Evolutionary conservation across 1,140 invertebrate genomes (phyloP).

Genomic region (Limonius californicus): DNA sequence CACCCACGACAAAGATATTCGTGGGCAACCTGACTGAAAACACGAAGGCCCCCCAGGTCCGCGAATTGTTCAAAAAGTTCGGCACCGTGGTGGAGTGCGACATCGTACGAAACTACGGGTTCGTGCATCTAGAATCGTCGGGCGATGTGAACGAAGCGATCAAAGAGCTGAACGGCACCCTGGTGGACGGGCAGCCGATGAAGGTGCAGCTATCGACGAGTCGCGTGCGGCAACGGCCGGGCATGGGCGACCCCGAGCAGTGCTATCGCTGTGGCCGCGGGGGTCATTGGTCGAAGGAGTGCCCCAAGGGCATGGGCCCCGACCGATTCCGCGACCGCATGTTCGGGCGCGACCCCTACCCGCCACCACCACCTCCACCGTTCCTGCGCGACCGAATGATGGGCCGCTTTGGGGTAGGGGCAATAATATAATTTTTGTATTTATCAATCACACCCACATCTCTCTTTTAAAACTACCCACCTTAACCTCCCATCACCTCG

Average conservation of each 20-base stretch:
- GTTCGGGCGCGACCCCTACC: constrained; percentile 79
- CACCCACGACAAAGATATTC: constrained; percentile 85
- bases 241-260: constrained; percentile 92
- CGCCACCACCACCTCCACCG: constrained; percentile 77
- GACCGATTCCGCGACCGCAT: constrained; percentile 77
- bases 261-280: constrained; percentile 91
- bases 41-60: constrained; percentile 81
- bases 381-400: constrained; percentile 83
- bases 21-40: constrained; percentile 87
- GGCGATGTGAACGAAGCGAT: constrained; percentile 81
- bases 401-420: constrained; percentile 74
- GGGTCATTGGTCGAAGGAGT: constrained; percentile 94
- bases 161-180: constrained; percentile 79
- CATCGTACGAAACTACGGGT: constrained; percentile 88
- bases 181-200: constrained; percentile 81
- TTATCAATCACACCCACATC: not conserved
- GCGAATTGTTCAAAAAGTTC: constrained; percentile 81
- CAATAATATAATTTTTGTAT: not conserved
- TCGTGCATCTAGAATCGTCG: constrained; percentile 81
- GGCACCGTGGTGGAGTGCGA: constrained; percentile 87
- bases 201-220: constrained; percentile 89
- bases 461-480: not conserved
- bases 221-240: constrained; percentile 84
- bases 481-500: too few species aligned
- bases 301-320: constrained; percentile 73